phyloP scores from a whole-genome alignment of 1,140 invertebrate genomes.

The Tetranychus cinnabarinus region DNA sequence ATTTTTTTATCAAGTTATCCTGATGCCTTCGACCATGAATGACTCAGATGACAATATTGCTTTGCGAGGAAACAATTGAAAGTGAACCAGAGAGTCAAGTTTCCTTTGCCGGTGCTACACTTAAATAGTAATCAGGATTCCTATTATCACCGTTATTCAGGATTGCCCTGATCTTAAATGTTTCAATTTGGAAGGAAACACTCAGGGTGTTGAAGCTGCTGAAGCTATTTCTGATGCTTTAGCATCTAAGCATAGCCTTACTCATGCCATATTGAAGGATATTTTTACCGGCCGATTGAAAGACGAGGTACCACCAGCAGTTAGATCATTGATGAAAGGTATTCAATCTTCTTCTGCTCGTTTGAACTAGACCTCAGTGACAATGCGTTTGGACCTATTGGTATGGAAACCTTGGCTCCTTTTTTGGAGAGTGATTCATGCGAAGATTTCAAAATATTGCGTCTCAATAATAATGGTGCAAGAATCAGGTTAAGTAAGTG shows the following conservation, averaged over 20 bases:
- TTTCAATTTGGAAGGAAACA: constrained; percentile 74
- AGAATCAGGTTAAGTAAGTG: background rate
- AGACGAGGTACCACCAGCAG: constrained; percentile 71
- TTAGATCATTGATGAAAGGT: constrained; percentile 53
- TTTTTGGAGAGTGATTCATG: constrained; percentile 60
- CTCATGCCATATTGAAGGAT: constrained; percentile 65
- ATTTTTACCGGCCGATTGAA: constrained; percentile 86
- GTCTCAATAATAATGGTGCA: constrained; percentile 73
- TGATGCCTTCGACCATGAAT: too few relatives aligned
- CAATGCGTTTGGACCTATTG: constrained; percentile 93
- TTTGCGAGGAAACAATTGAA: background rate
- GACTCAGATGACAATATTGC: too few relatives aligned
- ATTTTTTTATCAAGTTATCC: too few relatives aligned
- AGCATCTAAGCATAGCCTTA: constrained; percentile 5
- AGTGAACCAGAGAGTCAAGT: background rate
- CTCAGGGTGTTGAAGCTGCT: constrained; percentile 64
- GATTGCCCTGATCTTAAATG: constrained; percentile 14
- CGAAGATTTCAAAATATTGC: constrained; percentile 48
- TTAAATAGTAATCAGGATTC: constrained; percentile 4
- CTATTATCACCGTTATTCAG: constrained; percentile 15
- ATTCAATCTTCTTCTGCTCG: constrained; percentile 50
- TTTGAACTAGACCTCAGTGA: constrained; percentile 85
- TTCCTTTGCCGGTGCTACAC: background rate
- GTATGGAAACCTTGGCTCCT: constrained; percentile 58
- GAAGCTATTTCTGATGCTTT: constrained; percentile 55